Percentiles rank a stretch among this genome's conserved stretches.
Evolutionary conservation across 1,140 invertebrate genomes (phyloP).

Genomic region (Dendrolimus kikuchii): DNA sequence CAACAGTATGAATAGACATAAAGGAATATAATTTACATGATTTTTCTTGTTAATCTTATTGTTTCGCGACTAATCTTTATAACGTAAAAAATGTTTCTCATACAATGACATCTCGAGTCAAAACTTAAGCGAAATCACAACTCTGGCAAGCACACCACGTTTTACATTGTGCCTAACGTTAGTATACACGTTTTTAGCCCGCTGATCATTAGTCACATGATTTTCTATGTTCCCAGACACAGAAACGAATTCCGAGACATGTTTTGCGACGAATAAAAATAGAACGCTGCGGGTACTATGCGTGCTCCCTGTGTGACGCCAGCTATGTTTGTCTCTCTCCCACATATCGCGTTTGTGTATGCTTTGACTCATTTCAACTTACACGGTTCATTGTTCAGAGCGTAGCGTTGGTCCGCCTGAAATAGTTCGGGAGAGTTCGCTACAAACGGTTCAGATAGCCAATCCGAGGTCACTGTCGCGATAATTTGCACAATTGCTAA

Average conservation of each 20-base stretch:
- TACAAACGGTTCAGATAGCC: conserved; percentile 60
- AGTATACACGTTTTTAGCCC: conserved; percentile 29
- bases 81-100: too few relatives aligned
- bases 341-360: conserved; percentile 39
- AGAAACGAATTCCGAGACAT: conserved; percentile 69
- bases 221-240: conserved; percentile 65
- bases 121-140: too few relatives aligned
- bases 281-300: conserved; percentile 63
- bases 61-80: too few relatives aligned
- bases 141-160: too few relatives aligned
- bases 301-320: conserved; percentile 61
- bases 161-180: too few relatives aligned
- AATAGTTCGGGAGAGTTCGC: conserved; percentile 66
- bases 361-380: conserved; percentile 47
- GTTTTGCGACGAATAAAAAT: conserved; percentile 67
- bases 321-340: conserved; percentile 46
- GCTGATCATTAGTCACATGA: conserved; percentile 65
- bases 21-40: too few relatives aligned
- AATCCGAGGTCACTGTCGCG: conserved; percentile 62
- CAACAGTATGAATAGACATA: too few relatives aligned
- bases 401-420: conserved; percentile 53
- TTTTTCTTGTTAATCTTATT: too few relatives aligned
- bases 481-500: conserved; percentile 24
- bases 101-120: too few relatives aligned
- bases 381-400: conserved; percentile 63